Evolutionary conservation across 2,113 vertebrate genomes (phyloP).

Genomic region (Ursus arctos): DNA sequence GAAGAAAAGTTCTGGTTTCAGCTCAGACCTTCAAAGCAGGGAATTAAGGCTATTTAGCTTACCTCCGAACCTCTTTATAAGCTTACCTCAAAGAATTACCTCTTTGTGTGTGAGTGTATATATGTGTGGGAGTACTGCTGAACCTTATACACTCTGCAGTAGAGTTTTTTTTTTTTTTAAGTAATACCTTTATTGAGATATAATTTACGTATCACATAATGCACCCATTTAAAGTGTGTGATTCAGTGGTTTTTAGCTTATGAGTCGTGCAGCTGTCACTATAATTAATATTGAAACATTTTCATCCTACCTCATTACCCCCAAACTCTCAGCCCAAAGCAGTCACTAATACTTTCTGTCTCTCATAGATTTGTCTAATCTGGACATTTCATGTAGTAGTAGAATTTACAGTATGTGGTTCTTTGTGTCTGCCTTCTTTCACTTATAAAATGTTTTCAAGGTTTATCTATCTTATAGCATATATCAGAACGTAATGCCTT

Average conservation of each 20-base stretch:
- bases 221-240: background rate
- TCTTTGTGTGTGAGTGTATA: background rate
- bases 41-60: background rate
- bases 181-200: background rate
- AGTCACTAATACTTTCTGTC: background rate
- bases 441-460: constrained; percentile 22
- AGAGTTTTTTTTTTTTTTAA: background rate
- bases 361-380: background rate
- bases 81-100: background rate
- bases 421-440: background rate
- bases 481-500: constrained; percentile 6
- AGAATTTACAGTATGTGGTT: background rate
- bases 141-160: background rate
- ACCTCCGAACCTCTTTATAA: background rate
- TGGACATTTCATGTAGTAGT: background rate
- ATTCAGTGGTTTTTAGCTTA: background rate
- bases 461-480: background rate
- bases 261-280: background rate
- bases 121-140: background rate
- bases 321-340: background rate
- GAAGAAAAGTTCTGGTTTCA: constrained; percentile 24
- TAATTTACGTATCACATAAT: background rate
- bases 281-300: background rate
- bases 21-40: background rate
- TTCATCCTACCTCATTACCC: background rate